Conservation (phyloP, 2,888 invertebrate species). For the Acrocera orbiculus region DNA sequence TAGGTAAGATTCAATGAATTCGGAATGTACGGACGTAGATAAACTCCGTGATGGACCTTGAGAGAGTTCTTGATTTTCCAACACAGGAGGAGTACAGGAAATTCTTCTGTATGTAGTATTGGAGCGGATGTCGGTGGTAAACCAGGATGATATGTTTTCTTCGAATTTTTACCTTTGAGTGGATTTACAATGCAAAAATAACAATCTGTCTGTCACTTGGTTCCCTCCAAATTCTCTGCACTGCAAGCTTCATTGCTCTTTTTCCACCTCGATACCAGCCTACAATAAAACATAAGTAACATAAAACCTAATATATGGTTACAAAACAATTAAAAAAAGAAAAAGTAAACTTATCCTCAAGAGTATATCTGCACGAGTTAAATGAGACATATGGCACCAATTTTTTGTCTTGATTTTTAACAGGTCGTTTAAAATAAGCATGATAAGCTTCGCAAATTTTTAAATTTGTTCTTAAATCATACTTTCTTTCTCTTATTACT, state of each 20-base stretch:
- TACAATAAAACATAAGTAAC: not conserved
- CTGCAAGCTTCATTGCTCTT: not conserved
- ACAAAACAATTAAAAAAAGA: not conserved
- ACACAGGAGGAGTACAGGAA: not conserved
- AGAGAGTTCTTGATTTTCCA: not conserved
- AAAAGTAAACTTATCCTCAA: not conserved
- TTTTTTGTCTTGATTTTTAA: not conserved
- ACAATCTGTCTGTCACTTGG: slow-evolving; percentile 4
- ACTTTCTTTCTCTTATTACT: not conserved
- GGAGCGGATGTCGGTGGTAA: not conserved
- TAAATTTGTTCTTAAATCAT: too few species aligned
- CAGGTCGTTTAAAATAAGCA: not conserved
- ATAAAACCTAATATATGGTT: not conserved
- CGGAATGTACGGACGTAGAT: not conserved
- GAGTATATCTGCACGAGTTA: slow-evolving; percentile 1
- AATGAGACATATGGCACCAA: not conserved
- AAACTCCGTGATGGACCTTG: not conserved
- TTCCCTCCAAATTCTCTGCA: slow-evolving; percentile 1
- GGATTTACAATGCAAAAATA: slow-evolving; percentile 2
- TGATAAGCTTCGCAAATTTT: slow-evolving; percentile 1
- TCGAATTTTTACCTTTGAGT: not conserved
- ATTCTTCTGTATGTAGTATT: not conserved
- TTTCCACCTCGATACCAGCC: not conserved
- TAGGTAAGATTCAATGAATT: too few species aligned
- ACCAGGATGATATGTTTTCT: too few species aligned